Conservation (phyloP, 2,797 vertebrate genomes). For the Heteromormyrus szaboi region DNA sequence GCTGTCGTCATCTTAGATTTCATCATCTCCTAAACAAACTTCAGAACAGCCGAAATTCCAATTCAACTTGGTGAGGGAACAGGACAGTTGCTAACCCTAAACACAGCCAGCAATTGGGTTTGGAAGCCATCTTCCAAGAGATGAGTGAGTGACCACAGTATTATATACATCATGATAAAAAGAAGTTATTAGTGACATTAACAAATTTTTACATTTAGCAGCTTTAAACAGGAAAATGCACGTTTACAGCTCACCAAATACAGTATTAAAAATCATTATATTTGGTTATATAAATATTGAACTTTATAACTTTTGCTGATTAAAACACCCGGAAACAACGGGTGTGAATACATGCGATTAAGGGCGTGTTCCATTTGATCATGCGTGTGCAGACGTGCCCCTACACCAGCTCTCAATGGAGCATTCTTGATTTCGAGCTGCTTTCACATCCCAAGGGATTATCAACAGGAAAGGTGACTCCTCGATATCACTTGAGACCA, state of each 20-base stretch:
- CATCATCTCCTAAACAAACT: not conserved
- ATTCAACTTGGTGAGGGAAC: not conserved
- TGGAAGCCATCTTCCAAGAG: not conserved
- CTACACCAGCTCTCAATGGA: not conserved
- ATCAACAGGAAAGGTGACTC: conserved; percentile 20
- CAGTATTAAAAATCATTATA: not conserved
- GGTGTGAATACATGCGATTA: not conserved
- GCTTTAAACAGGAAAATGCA: not conserved
- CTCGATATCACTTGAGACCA: conserved; percentile 33
- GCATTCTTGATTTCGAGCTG: not conserved
- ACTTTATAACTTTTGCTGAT: not conserved
- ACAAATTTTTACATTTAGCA: not conserved
- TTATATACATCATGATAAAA: not conserved
- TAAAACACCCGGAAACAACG: not conserved
- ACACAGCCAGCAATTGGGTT: not conserved
- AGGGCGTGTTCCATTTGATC: not conserved
- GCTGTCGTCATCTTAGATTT: not conserved
- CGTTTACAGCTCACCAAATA: not conserved
- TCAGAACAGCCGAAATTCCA: not conserved
- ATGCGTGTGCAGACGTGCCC: not conserved
- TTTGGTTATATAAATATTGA: not conserved
- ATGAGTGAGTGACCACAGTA: not conserved
- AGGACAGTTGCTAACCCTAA: not conserved
- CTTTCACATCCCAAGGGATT: conserved; percentile 22
- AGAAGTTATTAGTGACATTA: not conserved